Evolutionary conservation across 2,888 invertebrate genomes (phyloP).

Genomic region (Apotomis betuletana): DNA sequence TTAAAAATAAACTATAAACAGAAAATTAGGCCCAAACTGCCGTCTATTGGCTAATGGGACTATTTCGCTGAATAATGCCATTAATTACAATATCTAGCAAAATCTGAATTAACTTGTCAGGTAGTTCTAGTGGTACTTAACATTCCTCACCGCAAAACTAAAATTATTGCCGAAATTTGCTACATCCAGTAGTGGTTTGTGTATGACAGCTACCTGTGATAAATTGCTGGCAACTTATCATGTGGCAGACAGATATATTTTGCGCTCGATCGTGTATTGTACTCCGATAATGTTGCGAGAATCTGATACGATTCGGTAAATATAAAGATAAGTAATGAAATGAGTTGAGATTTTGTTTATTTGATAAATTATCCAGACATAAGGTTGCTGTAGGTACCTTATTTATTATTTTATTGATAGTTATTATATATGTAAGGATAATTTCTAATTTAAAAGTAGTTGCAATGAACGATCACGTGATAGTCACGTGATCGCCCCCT

Average conservation of each 20-base stretch:
- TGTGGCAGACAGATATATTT: conserved; percentile 63
- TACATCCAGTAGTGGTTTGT: conserved; percentile 53
- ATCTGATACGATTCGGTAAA: conserved; percentile 30
- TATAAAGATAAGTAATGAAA: conserved; percentile 16
- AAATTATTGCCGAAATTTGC: conserved; percentile 45
- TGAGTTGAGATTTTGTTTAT: not conserved
- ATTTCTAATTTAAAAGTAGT: too few relatives aligned
- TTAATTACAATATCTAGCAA: too few relatives aligned
- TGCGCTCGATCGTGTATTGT: conserved; percentile 64
- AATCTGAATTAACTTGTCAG: too few relatives aligned
- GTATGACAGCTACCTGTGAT: conserved; percentile 69
- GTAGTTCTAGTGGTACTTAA: not conserved
- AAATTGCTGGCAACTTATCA: conserved; percentile 67
- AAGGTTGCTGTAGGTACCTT: too few relatives aligned
- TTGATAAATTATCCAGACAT: not conserved
- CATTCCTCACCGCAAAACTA: conserved; percentile 42
- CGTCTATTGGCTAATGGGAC: too few relatives aligned
- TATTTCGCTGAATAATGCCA: too few relatives aligned
- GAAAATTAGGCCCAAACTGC: too few relatives aligned
- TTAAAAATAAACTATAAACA: too few relatives aligned
- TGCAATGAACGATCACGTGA: too few relatives aligned
- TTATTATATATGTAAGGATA: too few relatives aligned
- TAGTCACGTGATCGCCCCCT: too few relatives aligned
- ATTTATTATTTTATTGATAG: too few relatives aligned
- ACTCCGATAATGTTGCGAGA: conserved; percentile 55